Conservation (phyloP, 23 tunicate genomes). For the Styela clava region DNA sequence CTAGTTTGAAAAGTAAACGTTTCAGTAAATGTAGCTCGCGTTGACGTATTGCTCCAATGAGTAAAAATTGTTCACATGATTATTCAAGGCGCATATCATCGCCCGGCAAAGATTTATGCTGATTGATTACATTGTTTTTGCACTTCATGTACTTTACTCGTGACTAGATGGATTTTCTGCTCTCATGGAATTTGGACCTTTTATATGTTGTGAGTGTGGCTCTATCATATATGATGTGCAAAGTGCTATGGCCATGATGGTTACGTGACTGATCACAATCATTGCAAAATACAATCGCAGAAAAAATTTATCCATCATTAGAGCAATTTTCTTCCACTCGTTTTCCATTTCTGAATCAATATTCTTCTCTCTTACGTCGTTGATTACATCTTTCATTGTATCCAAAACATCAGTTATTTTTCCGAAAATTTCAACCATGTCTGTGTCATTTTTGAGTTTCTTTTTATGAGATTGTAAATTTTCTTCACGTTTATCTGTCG, state of each 20-base stretch:
- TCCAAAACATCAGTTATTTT: slow-evolving; percentile 18
- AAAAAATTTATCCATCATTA: slow-evolving; percentile 48
- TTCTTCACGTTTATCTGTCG: background rate
- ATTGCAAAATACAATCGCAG: slow-evolving; percentile 31
- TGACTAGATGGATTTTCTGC: background rate
- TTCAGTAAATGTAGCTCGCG: no score
- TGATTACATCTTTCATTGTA: background rate
- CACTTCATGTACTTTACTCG: no score
- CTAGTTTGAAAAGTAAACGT: no score
- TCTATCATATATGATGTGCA: slow-evolving; percentile 20
- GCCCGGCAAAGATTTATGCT: no score
- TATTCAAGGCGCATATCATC: no score
- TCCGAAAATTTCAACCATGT: background rate
- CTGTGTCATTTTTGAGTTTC: background rate
- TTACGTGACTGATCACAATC: slow-evolving; percentile 49
- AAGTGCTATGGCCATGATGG: slow-evolving; percentile 31
- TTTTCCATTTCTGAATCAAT: slow-evolving; percentile 35
- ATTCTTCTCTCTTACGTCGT: slow-evolving; percentile 28
- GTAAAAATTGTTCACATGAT: no score
- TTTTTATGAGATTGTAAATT: background rate
- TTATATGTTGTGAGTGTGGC: slow-evolving; percentile 15
- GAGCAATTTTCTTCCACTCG: slow-evolving; percentile 65
- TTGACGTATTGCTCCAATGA: no score
- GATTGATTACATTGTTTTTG: no score
- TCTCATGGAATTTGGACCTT: background rate